Percentiles rank a stretch among this genome's conserved stretches.
Conservation (phyloP, 1,140 invertebrate species). For the Aphaenogaster ashmeadi region DNA sequence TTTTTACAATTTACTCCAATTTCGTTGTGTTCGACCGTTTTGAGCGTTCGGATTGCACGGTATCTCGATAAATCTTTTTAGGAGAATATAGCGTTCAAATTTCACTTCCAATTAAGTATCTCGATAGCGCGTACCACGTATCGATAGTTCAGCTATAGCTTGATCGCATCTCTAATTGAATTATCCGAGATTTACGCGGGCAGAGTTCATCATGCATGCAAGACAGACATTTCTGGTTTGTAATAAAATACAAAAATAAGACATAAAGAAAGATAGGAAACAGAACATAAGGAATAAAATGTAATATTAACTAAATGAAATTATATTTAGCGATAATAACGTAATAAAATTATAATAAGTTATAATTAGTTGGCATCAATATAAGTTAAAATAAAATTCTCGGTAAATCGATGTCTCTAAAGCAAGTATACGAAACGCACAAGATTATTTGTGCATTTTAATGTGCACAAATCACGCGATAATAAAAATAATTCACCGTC, state of each 20-base stretch:
- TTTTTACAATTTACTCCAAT: constrained; percentile 51
- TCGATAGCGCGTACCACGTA: constrained; percentile 32
- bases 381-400: not conserved
- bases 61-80: constrained; percentile 54
- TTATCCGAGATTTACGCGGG: constrained; percentile 46
- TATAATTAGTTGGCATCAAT: not conserved
- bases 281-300: not conserved
- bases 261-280: not conserved
- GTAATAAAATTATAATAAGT: not conserved
- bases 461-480: constrained; percentile 23
- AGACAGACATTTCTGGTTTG: not conserved
- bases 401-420: not conserved
- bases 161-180: constrained; percentile 60
- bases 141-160: constrained; percentile 38
- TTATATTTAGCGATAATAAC: not conserved
- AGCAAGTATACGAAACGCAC: not conserved
- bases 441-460: constrained; percentile 5
- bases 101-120: constrained; percentile 60
- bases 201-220: constrained; percentile 17
- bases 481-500: constrained; percentile 28
- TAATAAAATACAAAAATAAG: constrained; percentile 15
- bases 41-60: constrained; percentile 15
- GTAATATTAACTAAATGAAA: not conserved
- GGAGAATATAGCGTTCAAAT: constrained; percentile 37
- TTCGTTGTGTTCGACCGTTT: constrained; percentile 15